Base-by-base conservation (phyloP, 53 echinoderm and acorn worm species). In the Crossaster papposus region DNA sequence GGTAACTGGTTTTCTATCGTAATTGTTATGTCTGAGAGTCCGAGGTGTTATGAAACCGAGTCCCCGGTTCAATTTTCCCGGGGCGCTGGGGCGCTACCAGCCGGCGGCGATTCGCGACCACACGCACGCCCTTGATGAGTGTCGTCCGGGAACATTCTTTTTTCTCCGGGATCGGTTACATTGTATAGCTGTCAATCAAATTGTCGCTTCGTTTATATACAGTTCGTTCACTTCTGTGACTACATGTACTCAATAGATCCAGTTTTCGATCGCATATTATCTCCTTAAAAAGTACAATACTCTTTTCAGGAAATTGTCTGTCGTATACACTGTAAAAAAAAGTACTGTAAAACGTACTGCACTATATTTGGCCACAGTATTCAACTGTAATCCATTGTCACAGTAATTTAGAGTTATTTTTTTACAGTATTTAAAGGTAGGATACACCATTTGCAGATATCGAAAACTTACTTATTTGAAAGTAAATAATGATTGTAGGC, bases 1-100 rank as follows among this genome's bases (percentile, higher is more conserved):
- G 68, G 20, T 51, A 20, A 65, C 11, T 37, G 24, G 58, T 58
- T 83, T 53, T 37, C 37, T 70, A 50, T 62, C 8, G 62, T 35
- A 77, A 87, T 87, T 87, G 77, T 87, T 87, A 55, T 87, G 87
- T 87, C 87, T 87, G 87, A 54, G 0, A 72, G 58, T 76, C 62
- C 77, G 87, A 36, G 58, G 15, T 87, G 77, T 87, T 87, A 34
- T 87, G 87, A 75, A 87, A 87, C 87, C 87, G 22, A 62, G 77
- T 72, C 55, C 36, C 14, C 22, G 36, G 14, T 58, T 87, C 62
- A 58, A 87, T 87, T 87, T 87, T 63, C 87, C 77, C 9, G 77
- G 81, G 77, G 85, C 73, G 76, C 77, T 22, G 4, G 36, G 64
- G 87, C 87, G 87, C 76, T n/a, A n/a, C 54, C 50, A 51, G 30